Base-by-base conservation (phyloP, 2,113 vertebrate genomes). In the Eolophus roseicapilla region DNA sequence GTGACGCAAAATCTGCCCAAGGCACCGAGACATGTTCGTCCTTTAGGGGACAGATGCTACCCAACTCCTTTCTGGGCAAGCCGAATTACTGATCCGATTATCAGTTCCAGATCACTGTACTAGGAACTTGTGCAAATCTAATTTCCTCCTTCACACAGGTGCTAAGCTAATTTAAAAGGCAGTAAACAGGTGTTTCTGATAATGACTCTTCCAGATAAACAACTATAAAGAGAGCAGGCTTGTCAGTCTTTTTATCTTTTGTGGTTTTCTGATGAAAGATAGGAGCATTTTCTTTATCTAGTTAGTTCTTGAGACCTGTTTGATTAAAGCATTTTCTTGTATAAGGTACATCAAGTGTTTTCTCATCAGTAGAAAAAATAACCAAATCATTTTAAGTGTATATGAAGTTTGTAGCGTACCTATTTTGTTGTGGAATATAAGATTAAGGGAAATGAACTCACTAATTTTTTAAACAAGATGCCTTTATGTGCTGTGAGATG, bases 51-150 rank as follows among this genome's bases (percentile, higher is more conserved):
- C 9, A 21, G 41, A 23, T 43, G 28, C 31, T 15, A 1, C 21
- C 11, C 60, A 0, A 1, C 3, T 3, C 31, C 17, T 1, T 23
- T 39, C 39, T 16, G 29, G 2, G 14, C 46, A 13, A 14, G 9
- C 2, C 7, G 1, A 10, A 20, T 1, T 0, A 6, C 7, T n/a
- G 5, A 7, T 2, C 11, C 13, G 14, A 8, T 6, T 6, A 2
- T 6, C 35, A 4, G 9, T 14, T 9, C 27, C 9, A 3, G 2
- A 18, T 2, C 17, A 0, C 23, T 1, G 0, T 0, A 2, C 20
- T 5, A 6, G 8, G 12, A 13, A 3, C 27, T 8, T 4, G 8
- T 3, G 0, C 6, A 18, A 25, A 41, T 4, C 33, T 2, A 4
- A 9, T 3, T 25, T n/a, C 21, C 35, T 52, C 10, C 8, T 33